Evolutionary conservation across 1,140 invertebrate species (phyloP), one percentile per base, ranked within the genome.

Genomic region (Bursaphelenchus mucronatus): DNA sequence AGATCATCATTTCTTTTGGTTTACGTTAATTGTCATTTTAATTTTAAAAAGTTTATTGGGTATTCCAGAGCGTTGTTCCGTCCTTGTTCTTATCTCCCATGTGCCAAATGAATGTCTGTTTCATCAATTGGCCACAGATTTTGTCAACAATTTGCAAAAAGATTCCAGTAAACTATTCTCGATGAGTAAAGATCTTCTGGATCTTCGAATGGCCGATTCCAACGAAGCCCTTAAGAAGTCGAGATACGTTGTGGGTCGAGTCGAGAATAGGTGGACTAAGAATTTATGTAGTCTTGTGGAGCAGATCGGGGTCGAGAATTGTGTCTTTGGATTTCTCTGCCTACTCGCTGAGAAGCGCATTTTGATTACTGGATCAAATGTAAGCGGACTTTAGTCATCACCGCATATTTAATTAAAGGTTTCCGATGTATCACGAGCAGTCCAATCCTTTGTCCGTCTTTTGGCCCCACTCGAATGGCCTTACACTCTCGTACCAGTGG

Each of bases 381-480:
- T 70, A 53, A 50, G 68, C 49, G 21, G n/a, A 17, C 13, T 15
- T 21, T 55, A 54, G 6, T 63, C 15, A 13, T 15, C 61, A 66
- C 61, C 19, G n/a, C 9, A 17, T 19, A 44, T n/a, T 30, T 17
- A 59, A 51, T 9, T 61, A 8, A 17, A 70, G 68, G 64, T 70
- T 7, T 44, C 73, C 17, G 69, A 70, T 43, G 69, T 71, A 8
- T 69, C 69, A 13, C 30, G 52, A 21, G 55, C 69, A 5, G 69
- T 71, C 10, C 69, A 71, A 66, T 15, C 65, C 15, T 76, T 71
- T 39, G 69, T 71, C 39, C 53, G 70, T 7, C 50, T 71, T 4
- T 41, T 71, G n/a, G 53, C 73, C 19, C 69, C 69, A 30, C 21
- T 71, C 13, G 69, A 71, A 55, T 71, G 70, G 71, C 69, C 69